These are phyloP conservation scores for Sula dactylatra DNA, from an alignment of 2,113 vertebrate genomes.

Conservation along the genomic window DNA sequence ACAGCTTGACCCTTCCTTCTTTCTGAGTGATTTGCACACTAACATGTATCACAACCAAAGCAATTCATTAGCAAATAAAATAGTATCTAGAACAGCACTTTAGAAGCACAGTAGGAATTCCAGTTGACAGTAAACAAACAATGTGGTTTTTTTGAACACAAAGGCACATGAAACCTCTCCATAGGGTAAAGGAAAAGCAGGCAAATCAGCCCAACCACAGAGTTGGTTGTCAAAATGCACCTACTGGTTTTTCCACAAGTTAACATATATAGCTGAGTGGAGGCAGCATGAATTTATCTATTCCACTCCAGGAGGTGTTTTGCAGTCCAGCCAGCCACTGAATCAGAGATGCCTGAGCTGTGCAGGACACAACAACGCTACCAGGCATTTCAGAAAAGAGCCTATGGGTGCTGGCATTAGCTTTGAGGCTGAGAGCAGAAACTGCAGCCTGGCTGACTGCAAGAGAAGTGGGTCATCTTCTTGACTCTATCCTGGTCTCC, in stretches of 20 bases:
- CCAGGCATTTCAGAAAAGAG: background rate
- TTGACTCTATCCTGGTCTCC: background rate
- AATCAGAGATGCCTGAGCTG: background rate
- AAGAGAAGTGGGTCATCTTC: background rate
- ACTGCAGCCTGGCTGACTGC: background rate
- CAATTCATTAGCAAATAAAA: background rate
- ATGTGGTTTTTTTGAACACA: background rate
- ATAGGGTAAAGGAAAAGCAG: background rate
- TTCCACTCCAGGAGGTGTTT: background rate
- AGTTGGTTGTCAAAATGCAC: background rate
- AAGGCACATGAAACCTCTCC: background rate
- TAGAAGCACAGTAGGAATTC: background rate
- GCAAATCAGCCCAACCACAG: background rate
- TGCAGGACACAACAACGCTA: background rate
- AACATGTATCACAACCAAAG: background rate
- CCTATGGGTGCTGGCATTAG: background rate
- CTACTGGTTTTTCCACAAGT: background rate
- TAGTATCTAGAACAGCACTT: background rate
- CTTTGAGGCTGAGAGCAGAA: background rate
- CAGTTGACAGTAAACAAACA: background rate
- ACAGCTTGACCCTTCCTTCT: background rate
- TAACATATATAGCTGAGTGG: rapidly evolving
- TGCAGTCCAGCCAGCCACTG: background rate
- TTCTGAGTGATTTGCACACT: background rate
- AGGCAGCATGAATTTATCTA: background rate